Conservation (phyloP, 2,888 invertebrate genomes). For the Camptogramma bilineatum region DNA sequence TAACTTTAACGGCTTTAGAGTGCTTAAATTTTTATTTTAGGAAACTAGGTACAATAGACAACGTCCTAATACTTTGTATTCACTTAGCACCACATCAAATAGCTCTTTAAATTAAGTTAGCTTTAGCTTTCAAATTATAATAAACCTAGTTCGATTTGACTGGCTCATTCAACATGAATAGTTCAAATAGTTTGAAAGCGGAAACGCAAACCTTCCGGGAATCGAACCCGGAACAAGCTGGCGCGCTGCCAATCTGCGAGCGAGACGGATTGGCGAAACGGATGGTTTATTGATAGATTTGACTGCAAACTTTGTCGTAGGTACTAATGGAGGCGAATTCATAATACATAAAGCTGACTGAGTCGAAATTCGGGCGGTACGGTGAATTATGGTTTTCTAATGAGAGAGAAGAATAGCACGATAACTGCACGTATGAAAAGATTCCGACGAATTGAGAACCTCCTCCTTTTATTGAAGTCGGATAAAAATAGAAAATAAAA, state of each 20-base stretch:
- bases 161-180: not conserved
- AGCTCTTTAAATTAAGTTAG: too few species aligned
- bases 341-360: too few species aligned
- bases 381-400: too few species aligned
- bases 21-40: not conserved
- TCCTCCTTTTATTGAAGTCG: too few species aligned
- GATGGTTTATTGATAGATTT: constrained; percentile 21
- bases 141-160: not conserved
- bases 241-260: constrained; percentile 47
- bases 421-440: too few species aligned
- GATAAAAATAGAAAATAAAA: too few species aligned
- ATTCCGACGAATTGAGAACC: too few species aligned
- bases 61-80: too few species aligned
- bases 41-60: not conserved
- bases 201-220: constrained; percentile 45
- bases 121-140: not conserved
- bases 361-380: too few species aligned
- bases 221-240: constrained; percentile 56
- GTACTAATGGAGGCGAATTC: not conserved
- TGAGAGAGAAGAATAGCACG: too few species aligned
- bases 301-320: constrained; percentile 10
- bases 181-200: constrained; percentile 30
- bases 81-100: too few species aligned
- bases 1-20: not conserved
- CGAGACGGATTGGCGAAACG: constrained; percentile 24